phyloP scores from a whole-genome alignment of 2,797 vertebrate species.

The Tapirus indicus region DNA sequence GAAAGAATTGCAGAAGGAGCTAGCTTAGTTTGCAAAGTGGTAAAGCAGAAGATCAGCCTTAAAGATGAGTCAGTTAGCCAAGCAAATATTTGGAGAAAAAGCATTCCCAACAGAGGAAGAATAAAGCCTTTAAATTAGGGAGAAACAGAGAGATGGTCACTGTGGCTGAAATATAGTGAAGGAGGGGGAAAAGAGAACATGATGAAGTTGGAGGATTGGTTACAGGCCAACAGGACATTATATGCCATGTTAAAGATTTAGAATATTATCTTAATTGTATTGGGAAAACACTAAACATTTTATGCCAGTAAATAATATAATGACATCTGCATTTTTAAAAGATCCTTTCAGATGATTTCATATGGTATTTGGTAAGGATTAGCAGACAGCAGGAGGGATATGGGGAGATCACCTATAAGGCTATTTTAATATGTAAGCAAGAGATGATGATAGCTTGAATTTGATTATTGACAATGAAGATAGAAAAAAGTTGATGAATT shows the following conservation, averaged over 20 bases:
- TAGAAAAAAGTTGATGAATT: background rate
- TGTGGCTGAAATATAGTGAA: background rate
- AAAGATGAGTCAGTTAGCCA: background rate
- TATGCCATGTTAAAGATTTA: background rate
- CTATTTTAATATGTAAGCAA: background rate
- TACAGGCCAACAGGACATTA: background rate
- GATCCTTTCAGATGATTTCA: background rate
- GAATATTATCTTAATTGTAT: constrained; percentile 1
- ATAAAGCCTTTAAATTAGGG: background rate
- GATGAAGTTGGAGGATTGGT: background rate
- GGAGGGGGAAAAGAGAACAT: background rate
- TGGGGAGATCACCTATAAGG: background rate
- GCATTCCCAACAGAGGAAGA: background rate
- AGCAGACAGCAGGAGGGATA: background rate
- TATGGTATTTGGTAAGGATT: background rate
- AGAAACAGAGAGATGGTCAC: background rate
- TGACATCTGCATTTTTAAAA: constrained; percentile 28
- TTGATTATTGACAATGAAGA: background rate
- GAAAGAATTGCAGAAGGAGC: background rate
- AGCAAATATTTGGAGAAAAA: background rate
- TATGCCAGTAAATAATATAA: constrained; percentile 1
- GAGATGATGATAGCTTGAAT: background rate
- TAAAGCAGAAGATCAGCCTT: background rate
- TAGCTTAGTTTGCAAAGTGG: background rate
- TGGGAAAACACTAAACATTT: constrained; percentile 38